Evolutionary conservation across 2,888 invertebrate species (phyloP).

Genomic region (Cacoxenus indagator): DNA sequence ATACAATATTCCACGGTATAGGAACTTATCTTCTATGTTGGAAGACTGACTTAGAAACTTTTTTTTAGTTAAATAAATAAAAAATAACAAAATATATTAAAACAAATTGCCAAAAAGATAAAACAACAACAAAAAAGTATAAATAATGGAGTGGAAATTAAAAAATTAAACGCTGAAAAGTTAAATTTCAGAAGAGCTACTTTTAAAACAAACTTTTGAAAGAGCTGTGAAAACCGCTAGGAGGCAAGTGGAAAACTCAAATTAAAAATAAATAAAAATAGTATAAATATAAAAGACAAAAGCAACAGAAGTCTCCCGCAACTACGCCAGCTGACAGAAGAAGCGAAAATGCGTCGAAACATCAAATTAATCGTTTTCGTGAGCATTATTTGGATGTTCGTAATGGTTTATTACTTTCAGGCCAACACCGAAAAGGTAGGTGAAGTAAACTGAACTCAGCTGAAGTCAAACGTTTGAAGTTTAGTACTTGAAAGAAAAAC

Average conservation of each 20-base stretch:
- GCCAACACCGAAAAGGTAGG: conserved; percentile 70
- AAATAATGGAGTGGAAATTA: too few relatives aligned
- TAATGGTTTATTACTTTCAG: conserved; percentile 70
- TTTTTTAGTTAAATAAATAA: too few relatives aligned
- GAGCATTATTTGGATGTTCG: conserved; percentile 70
- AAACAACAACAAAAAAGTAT: too few relatives aligned
- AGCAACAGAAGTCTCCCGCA: conserved; percentile 23
- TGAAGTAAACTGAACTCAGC: conserved; percentile 15
- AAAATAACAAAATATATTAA: too few relatives aligned
- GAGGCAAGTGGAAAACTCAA: not conserved
- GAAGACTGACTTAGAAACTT: too few relatives aligned
- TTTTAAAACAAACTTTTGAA: conserved; percentile 17
- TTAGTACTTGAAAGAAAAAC: not conserved
- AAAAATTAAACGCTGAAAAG: too few relatives aligned
- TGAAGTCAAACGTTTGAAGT: not conserved
- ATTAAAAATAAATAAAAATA: conserved; percentile 24
- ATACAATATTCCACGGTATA: too few relatives aligned
- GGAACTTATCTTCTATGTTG: too few relatives aligned
- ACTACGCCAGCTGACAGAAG: conserved; percentile 14
- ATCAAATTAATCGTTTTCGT: conserved; percentile 70
- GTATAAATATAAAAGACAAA: conserved; percentile 19
- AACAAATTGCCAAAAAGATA: too few relatives aligned
- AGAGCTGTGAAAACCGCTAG: conserved; percentile 32
- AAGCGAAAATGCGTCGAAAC: conserved; percentile 67
- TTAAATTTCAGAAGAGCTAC: conserved; percentile 40